A percentile compares a stretch with the other conserved stretches of the same genome.
Evolutionary conservation across 2,888 invertebrate genomes (phyloP).

Genomic region (Mamestra brassicae): DNA sequence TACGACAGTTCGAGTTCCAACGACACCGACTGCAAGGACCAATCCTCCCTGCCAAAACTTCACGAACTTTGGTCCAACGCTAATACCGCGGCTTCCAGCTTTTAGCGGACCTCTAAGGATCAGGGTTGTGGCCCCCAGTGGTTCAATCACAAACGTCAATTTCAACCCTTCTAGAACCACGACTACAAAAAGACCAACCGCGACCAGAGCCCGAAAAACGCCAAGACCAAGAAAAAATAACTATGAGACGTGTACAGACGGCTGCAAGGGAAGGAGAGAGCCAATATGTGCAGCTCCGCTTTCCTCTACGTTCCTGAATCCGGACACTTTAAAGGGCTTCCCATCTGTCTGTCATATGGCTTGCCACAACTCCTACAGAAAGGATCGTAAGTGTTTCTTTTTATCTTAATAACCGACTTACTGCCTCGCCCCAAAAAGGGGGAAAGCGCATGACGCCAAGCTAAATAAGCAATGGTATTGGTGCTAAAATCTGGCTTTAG

Average conservation of each 20-base stretch:
- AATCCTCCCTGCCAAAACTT: constrained; percentile 23
- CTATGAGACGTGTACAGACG: constrained; percentile 81
- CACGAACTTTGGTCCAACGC: constrained; percentile 5
- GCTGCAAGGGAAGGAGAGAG: constrained; percentile 79
- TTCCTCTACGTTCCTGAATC: constrained; percentile 76
- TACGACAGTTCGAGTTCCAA: constrained; percentile 18
- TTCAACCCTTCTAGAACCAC: constrained; percentile 71
- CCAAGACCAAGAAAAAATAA: constrained; percentile 78
- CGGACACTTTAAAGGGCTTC: constrained; percentile 84
- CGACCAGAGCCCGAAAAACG: constrained; percentile 74
- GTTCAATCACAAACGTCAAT: constrained; percentile 81
- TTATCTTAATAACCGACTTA: neutral
- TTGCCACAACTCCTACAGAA: constrained; percentile 86
- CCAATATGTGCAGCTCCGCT: constrained; percentile 84
- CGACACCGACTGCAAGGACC: constrained; percentile 39
- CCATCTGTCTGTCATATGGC: constrained; percentile 88
- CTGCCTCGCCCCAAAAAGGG: neutral
- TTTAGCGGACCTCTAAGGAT: constrained; percentile 70
- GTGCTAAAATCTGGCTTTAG: neutral
- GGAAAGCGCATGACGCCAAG: neutral
- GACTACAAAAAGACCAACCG: constrained; percentile 58
- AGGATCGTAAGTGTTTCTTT: constrained; percentile 78
- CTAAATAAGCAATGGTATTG: neutral
- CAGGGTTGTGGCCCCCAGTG: constrained; percentile 80
- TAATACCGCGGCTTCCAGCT: constrained; percentile 9